Base-by-base conservation (phyloP, 2,888 invertebrate genomes). In the Volucella inanis region DNA sequence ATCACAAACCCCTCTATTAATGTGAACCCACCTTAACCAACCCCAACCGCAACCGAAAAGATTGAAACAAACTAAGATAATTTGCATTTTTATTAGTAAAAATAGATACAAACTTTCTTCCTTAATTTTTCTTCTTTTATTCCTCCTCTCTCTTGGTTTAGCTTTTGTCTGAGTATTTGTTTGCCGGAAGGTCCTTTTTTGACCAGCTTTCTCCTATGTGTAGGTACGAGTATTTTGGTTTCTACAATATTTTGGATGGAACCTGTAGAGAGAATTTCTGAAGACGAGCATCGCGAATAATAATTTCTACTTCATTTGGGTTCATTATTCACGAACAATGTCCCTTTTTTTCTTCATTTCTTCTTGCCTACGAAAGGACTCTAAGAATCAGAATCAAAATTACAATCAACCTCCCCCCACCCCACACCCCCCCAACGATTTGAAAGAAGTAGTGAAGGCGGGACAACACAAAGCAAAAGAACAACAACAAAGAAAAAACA, bases 11-110 rank as follows among this genome's bases (percentile, higher is more conserved):
- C 49, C 67, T 71, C 49, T 68, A 39, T 54, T 64, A 70, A 59
- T 62, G 64, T 43, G 39, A 59, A 55, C 15, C 41, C 57, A 14
- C 57, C 54, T 45, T 52, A 77, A n/a, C 76, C 76, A 78, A 54
- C 62, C 18, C 86, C 75, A 76, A 76, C 59, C 79, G 47, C 75
- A 76, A 81, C 70, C 77, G 81, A 75, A 87, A 79, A 31, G 78
- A 81, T 61, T 70, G 12, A 68, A 54, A 38, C 49, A 50, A 62
- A 62, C 65, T 65, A 41, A 47, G 57, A 70, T 65, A 72, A 82
- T 82, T 82, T 82, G 47, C 82, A 82, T 77, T 82, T 77, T 72
- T 72, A 67, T 77, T 82, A 77, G 61, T 62, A 61, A 65, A 31
- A 31, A 67, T 77, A 72, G 67, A 61, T 76, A 59, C 64, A 74